Percentiles rank a stretch among this genome's conserved stretches.
These are phyloP conservation scores for Varecia variegata DNA, from an alignment of 2,797 vertebrate genomes.

Conservation along the genomic window DNA sequence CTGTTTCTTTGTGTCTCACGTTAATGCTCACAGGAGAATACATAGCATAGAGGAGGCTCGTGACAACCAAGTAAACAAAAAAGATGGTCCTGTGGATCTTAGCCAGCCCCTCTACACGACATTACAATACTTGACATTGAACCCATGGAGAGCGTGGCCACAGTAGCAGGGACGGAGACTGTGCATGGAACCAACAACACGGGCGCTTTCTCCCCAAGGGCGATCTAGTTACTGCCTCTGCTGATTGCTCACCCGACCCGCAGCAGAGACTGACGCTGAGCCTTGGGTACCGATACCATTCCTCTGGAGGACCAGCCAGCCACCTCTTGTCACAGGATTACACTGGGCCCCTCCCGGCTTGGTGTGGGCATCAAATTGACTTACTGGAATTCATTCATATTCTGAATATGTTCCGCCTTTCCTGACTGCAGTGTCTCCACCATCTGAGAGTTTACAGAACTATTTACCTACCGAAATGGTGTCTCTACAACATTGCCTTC, in stretches of 20 bases:
- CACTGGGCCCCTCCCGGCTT: neutral
- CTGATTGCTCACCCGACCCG: neutral
- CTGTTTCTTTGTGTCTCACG: neutral
- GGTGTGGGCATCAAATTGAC: neutral
- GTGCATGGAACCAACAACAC: neutral
- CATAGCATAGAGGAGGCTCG: neutral
- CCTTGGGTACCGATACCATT: too few species aligned
- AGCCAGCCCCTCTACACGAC: neutral
- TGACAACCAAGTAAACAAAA: neutral
- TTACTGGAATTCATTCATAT: neutral
- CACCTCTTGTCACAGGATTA: neutral
- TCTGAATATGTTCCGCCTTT: neutral
- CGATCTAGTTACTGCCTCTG: neutral
- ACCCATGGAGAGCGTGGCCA: neutral
- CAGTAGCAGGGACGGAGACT: neutral
- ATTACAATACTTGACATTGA: neutral
- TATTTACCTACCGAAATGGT: neutral
- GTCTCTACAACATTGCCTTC: neutral
- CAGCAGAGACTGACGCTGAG: neutral
- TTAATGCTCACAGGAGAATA: neutral
- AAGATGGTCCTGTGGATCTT: neutral
- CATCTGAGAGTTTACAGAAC: neutral
- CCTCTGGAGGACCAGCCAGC: neutral
- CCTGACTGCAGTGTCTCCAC: neutral
- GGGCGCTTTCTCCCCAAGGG: neutral